Percentiles rank a stretch among this genome's conserved stretches.
Conservation (phyloP, 2,888 invertebrate genomes). For the Apeira syringaria region DNA sequence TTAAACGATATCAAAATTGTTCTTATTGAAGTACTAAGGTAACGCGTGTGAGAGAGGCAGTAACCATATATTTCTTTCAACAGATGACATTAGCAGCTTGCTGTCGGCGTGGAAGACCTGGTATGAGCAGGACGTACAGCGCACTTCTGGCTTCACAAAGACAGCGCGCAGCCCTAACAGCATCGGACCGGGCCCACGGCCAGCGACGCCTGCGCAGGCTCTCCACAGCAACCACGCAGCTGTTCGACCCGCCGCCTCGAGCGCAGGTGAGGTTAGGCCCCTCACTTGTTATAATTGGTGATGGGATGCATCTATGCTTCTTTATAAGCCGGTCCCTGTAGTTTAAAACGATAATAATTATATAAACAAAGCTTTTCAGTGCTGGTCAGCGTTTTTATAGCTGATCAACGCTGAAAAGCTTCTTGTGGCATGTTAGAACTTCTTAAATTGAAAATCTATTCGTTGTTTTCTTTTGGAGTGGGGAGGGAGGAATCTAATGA, state of each 20-base stretch:
- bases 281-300: constrained; percentile 35
- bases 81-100: constrained; percentile 72
- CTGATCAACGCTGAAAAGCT: too few relatives aligned
- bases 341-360: too few relatives aligned
- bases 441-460: too few relatives aligned
- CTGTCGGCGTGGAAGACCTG: constrained; percentile 59
- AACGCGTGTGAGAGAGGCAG: too few relatives aligned
- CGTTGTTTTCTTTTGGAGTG: too few relatives aligned
- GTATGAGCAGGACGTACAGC: constrained; percentile 57
- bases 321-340: not conserved
- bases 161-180: constrained; percentile 43
- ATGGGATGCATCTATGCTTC: constrained; percentile 21
- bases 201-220: constrained; percentile 58
- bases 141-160: constrained; percentile 50
- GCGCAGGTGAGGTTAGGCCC: constrained; percentile 79
- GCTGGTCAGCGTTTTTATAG: too few relatives aligned
- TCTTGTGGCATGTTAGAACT: too few relatives aligned
- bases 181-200: constrained; percentile 43
- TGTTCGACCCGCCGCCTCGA: constrained; percentile 68
- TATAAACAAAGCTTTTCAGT: too few relatives aligned
- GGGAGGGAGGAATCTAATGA: too few relatives aligned
- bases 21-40: too few relatives aligned
- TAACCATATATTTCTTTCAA: constrained; percentile 2
- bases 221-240: constrained; percentile 69
- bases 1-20: too few relatives aligned